A percentile compares a stretch with the other conserved stretches of the same genome.
phyloP scores from a whole-genome alignment of 2,888 invertebrate genomes.

The Clostera curtula region DNA sequence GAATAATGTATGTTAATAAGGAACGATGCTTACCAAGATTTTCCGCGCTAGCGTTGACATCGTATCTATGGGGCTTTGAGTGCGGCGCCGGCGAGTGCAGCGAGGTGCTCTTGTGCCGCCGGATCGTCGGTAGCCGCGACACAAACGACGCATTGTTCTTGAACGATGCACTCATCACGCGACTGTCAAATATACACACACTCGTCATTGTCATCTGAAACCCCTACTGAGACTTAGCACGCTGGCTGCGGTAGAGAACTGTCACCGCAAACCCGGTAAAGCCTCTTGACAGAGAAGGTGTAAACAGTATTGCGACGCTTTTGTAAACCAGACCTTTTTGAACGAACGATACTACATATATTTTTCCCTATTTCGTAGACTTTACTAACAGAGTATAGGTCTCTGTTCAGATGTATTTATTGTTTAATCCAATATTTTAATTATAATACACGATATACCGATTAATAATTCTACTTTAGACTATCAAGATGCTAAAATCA shows the following conservation, averaged over 20 bases:
- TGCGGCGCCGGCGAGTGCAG: conserved; percentile 84
- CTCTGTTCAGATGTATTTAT: too few relatives aligned
- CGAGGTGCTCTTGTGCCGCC: conserved; percentile 86
- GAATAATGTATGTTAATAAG: conserved; percentile 5
- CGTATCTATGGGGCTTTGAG: conserved; percentile 78
- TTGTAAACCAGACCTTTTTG: too few relatives aligned
- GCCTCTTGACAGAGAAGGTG: too few relatives aligned
- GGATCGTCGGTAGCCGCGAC: conserved; percentile 90
- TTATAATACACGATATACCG: too few relatives aligned
- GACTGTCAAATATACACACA: conserved; percentile 67
- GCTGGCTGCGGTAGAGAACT: neutral
- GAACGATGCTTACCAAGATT: conserved; percentile 77
- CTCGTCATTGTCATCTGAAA: conserved; percentile 15
- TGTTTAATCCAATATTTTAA: too few relatives aligned
- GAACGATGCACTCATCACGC: conserved; percentile 85
- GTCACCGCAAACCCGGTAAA: too few relatives aligned
- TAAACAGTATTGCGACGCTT: too few relatives aligned
- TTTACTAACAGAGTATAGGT: too few relatives aligned
- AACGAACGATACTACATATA: too few relatives aligned
- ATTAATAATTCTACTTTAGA: too few relatives aligned
- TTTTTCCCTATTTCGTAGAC: too few relatives aligned
- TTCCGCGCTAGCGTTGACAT: conserved; percentile 83
- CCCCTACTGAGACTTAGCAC: conserved; percentile 7
- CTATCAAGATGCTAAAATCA: too few relatives aligned
- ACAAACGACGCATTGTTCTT: conserved; percentile 96